Evolutionary conservation across 2,888 invertebrate species (phyloP).

Genomic region (Tupiocoris notatus): DNA sequence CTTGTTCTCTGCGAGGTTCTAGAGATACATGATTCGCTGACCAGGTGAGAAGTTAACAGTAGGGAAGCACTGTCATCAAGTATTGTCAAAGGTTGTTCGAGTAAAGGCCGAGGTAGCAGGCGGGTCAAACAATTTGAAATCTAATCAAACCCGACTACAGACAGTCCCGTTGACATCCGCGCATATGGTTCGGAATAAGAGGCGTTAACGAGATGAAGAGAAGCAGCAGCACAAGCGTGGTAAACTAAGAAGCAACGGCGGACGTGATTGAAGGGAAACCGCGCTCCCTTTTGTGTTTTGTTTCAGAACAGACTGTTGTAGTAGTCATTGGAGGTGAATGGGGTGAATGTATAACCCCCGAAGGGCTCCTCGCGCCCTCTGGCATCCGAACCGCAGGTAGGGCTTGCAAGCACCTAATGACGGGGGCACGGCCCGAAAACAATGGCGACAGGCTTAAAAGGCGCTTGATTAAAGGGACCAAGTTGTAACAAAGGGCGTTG

Average conservation of each 20-base stretch:
- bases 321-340: not conserved
- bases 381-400: not conserved
- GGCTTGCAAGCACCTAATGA: constrained; percentile 14
- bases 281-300: not conserved
- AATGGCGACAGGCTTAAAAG: constrained; percentile 31
- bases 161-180: not conserved
- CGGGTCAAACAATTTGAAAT: not conserved
- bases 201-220: not conserved
- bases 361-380: not conserved
- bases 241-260: not conserved
- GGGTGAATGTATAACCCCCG: not conserved
- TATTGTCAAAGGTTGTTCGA: not conserved
- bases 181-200: not conserved
- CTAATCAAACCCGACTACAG: not conserved
- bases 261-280: not conserved
- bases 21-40: not conserved
- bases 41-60: not conserved
- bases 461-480: constrained; percentile 38
- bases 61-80: not conserved
- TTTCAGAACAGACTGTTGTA: not conserved
- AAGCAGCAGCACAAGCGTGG: not conserved
- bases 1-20: too few species aligned
- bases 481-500: constrained; percentile 26
- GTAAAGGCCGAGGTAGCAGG: not conserved
- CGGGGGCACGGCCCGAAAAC: constrained; percentile 28